Conservation (phyloP, 2,113 vertebrate genomes). For the Spea bombifrons region DNA sequence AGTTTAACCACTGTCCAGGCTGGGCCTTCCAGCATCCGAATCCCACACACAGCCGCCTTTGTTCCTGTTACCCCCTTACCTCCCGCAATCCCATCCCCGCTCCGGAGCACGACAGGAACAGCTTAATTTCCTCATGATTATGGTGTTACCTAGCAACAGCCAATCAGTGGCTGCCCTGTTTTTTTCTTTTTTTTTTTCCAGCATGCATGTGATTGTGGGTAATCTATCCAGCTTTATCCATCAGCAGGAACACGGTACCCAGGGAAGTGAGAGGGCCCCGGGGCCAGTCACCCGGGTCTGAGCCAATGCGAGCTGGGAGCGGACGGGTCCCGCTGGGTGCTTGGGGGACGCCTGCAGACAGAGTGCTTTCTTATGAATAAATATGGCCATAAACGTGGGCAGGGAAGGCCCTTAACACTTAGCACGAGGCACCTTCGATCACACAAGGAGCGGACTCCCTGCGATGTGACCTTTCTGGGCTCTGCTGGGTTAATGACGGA, state of each 20-base stretch:
- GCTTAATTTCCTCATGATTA: conserved; percentile 69
- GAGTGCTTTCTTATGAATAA: no score
- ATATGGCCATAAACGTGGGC: no score
- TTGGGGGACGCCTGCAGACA: no score
- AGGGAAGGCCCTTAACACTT: no score
- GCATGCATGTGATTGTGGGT: background rate
- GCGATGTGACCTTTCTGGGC: no score
- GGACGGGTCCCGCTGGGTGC: no score
- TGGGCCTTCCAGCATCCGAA: conserved; percentile 54
- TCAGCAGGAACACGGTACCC: background rate
- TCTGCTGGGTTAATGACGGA: no score
- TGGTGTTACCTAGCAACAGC: conserved; percentile 66
- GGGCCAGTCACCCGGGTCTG: no score
- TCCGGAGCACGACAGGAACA: conserved; percentile 48
- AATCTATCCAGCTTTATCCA: conserved; percentile 47
- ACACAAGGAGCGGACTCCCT: no score
- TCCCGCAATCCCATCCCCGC: conserved; percentile 55
- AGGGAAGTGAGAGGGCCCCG: no score
- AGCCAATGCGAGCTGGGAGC: no score
- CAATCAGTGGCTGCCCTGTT: conserved; percentile 51
- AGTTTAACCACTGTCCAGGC: conserved; percentile 53
- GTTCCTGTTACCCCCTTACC: conserved; percentile 55
- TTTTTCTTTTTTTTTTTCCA: background rate
- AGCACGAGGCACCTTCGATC: no score
- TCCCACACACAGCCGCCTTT: conserved; percentile 61